A percentile compares a stretch with the other conserved stretches of the same genome.
Conservation (phyloP, 2,113 vertebrate species). For the Pelodiscus sinensis region DNA sequence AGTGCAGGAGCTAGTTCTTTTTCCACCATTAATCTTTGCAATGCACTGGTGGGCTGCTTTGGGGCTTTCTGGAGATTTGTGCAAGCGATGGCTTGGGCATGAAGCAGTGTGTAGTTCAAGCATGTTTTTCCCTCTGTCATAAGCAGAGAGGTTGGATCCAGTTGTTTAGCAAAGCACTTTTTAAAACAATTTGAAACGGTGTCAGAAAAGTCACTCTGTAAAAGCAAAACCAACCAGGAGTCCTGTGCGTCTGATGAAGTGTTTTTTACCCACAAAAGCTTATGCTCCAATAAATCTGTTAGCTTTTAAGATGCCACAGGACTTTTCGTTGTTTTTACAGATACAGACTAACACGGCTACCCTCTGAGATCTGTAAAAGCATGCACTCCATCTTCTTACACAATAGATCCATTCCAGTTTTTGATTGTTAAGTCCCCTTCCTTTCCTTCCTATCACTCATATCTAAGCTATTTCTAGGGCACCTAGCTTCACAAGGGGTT, state of each 20-base stretch:
- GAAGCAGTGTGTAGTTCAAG: accelerated
- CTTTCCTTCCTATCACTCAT: neutral
- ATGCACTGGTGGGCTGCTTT: neutral
- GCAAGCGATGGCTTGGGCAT: accelerated
- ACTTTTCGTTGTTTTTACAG: too few relatives aligned
- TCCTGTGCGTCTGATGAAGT: too few relatives aligned
- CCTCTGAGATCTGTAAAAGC: too few relatives aligned
- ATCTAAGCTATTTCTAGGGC: neutral
- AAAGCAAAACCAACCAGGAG: neutral
- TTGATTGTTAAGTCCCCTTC: neutral
- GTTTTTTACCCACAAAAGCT: too few relatives aligned
- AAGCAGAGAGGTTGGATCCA: neutral
- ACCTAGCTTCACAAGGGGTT: neutral
- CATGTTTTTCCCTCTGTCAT: neutral
- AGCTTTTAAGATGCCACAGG: too few relatives aligned
- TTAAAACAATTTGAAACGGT: neutral
- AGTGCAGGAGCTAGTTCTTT: slow-evolving; percentile 22
- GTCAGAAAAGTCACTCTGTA: neutral
- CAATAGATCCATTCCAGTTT: accelerated
- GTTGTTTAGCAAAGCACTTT: accelerated
- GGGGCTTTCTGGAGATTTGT: neutral
- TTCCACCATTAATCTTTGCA: neutral
- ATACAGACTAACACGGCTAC: too few relatives aligned
- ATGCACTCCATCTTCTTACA: accelerated
- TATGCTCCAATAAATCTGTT: too few relatives aligned